Evolutionary conservation across 2,797 vertebrate species (phyloP).

Genomic region (Alosa sapidissima): DNA sequence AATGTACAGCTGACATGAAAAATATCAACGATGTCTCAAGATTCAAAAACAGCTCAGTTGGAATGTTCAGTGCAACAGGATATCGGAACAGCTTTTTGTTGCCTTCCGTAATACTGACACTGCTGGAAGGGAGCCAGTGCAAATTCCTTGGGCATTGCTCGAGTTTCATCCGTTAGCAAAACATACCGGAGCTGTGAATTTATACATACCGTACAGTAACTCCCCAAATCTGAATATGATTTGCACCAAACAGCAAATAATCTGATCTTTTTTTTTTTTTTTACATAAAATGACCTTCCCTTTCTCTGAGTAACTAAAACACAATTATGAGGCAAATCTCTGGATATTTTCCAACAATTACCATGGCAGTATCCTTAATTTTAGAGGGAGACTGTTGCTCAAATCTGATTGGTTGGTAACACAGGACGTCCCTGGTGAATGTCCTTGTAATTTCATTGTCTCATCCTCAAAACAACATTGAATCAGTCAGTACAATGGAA

Average conservation of each 20-base stretch:
- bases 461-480: constrained; percentile 16
- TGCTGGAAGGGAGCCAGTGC: constrained; percentile 24
- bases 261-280: neutral
- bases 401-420: constrained; percentile 3
- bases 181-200: neutral
- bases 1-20: constrained; percentile 22
- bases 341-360: neutral
- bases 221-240: neutral
- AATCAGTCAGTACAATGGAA: constrained; percentile 15
- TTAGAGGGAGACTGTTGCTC: neutral
- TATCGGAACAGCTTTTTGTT: constrained; percentile 16
- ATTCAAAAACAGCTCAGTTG: neutral
- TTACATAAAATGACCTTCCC: neutral
- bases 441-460: constrained; percentile 24
- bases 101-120: constrained; percentile 1
- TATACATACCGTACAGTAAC: neutral
- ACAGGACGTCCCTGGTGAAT: neutral
- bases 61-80: constrained; percentile 42
- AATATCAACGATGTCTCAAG: neutral
- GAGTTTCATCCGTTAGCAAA: constrained; percentile 19
- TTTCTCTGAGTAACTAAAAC: neutral
- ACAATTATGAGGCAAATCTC: neutral
- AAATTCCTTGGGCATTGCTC: constrained; percentile 31
- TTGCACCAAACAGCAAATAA: neutral
- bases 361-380: neutral